Percentiles rank a stretch among this genome's conserved stretches.
Conservation (phyloP, 2,888 invertebrate genomes). For the Halictus quadricinctus region DNA sequence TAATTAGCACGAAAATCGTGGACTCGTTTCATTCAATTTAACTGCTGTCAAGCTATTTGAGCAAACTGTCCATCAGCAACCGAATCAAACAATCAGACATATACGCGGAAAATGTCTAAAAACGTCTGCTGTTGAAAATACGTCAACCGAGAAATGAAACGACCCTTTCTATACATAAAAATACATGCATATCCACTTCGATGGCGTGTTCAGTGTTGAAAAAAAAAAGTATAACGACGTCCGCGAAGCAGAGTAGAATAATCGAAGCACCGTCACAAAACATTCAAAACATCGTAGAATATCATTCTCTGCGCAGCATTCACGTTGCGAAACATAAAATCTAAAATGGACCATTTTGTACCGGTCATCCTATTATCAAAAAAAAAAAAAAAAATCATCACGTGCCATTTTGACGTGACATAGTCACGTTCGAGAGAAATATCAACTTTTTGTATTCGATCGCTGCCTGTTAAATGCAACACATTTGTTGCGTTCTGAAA, state of each 20-base stretch:
- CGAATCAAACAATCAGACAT: neutral
- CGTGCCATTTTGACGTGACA: neutral
- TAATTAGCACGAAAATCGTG: neutral
- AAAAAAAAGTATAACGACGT: neutral
- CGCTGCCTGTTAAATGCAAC: neutral
- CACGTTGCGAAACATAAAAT: neutral
- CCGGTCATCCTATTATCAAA: neutral
- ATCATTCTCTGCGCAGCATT: neutral
- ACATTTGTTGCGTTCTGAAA: neutral
- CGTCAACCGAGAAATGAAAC: neutral
- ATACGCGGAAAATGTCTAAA: neutral
- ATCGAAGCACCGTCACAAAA: neutral
- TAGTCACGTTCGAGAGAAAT: neutral
- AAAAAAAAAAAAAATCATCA: neutral
- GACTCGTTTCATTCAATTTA: neutral
- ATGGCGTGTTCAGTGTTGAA: neutral
- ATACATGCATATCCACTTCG: slow-evolving; percentile 6
- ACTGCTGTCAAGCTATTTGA: neutral
- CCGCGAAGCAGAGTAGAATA: neutral
- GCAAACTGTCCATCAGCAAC: neutral
- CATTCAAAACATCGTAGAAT: neutral
- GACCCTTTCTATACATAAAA: neutral
- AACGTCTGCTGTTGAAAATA: neutral
- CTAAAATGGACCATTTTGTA: neutral
- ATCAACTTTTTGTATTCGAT: neutral